These are phyloP conservation scores for Enchytraeus crypticus DNA, from an alignment of 2,888 invertebrate species.

Conservation along the genomic window DNA sequence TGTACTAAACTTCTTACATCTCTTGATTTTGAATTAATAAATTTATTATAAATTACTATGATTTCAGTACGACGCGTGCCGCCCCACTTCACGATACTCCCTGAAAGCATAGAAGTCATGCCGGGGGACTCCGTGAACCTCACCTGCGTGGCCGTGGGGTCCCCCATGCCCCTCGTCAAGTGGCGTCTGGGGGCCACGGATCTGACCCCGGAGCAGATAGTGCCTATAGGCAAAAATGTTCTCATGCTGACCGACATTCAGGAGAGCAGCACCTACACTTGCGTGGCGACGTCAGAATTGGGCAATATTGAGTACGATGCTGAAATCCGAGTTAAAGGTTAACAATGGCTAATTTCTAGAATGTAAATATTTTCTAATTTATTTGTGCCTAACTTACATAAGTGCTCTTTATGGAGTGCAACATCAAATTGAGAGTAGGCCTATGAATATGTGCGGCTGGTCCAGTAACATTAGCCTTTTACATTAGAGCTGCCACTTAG, in stretches of 20 bases:
- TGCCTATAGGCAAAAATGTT: conserved; percentile 64
- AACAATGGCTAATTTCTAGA: background rate
- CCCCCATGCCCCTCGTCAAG: conserved; percentile 94
- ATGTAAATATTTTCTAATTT: background rate
- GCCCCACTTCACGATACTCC: conserved; percentile 87
- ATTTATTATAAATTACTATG: background rate
- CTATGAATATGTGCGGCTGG: no score
- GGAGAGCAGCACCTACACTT: conserved; percentile 91
- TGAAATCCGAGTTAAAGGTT: conserved; percentile 85
- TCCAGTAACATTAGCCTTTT: no score
- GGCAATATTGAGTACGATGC: conserved; percentile 82
- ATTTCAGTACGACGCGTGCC: conserved; percentile 78
- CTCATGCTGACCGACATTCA: conserved; percentile 75
- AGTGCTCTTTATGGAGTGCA: background rate
- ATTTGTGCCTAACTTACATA: background rate
- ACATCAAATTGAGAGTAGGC: background rate
- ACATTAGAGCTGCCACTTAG: no score
- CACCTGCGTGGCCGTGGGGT: conserved; percentile 92
- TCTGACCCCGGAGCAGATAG: conserved; percentile 64
- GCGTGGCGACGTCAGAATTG: conserved; percentile 85
- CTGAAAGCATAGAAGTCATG: conserved; percentile 76
- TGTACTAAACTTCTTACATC: no score
- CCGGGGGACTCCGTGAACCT: conserved; percentile 81
- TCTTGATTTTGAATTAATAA: no score
- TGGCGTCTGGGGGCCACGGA: conserved; percentile 52